Evolutionary conservation across 2,113 vertebrate species (phyloP), one percentile per base, ranked within the genome.

Genomic region (Phocoena sinus): DNA sequence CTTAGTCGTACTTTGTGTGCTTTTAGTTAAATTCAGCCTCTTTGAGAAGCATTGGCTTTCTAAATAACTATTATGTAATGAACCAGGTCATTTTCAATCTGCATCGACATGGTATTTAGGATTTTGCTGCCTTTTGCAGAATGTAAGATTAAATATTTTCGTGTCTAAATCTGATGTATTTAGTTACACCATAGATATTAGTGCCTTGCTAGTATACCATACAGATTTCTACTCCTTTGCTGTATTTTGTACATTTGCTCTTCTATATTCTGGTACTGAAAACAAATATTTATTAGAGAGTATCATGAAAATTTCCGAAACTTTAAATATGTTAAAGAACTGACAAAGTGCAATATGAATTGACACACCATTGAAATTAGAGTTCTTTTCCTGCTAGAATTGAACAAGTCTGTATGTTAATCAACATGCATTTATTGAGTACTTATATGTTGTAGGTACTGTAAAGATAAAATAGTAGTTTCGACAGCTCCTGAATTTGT

Each of bases 31-130:
- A 58, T 73, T 44, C 53, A 76, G 53, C 81, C 81, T 94, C 85
- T 95, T 76, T n/a, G 93, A 89, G 89, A 95, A 89, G 58, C 26
- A 93, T 11, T 82, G 71, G 56, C 91, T 96, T 94, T 96, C 79
- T 87, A 80, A 96, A 56, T 95, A 80, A 56, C 63, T 82, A 5
- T 95, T 91, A 73, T 47, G 38, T 70, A 79, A 50, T 18, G 41
- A 92, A 74, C 68, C 65, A 74, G 91, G 60, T 56, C 82, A 77
- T 76, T 81, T 91, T 86, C 77, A 60, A 1, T 92, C 70, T 77
- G 53, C 31, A 23, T 84, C 81, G 67, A 21, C 25, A 17, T 86
- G 47, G 73, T 47, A 60, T 90, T 96, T 89, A 81, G 88, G 68
- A 80, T 88, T 81, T 83, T 95, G 79, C 65, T 95, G 60, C 65